These are phyloP conservation scores for Melipona bicolor DNA, from an alignment of 2,888 invertebrate genomes.

Conservation along the genomic window DNA sequence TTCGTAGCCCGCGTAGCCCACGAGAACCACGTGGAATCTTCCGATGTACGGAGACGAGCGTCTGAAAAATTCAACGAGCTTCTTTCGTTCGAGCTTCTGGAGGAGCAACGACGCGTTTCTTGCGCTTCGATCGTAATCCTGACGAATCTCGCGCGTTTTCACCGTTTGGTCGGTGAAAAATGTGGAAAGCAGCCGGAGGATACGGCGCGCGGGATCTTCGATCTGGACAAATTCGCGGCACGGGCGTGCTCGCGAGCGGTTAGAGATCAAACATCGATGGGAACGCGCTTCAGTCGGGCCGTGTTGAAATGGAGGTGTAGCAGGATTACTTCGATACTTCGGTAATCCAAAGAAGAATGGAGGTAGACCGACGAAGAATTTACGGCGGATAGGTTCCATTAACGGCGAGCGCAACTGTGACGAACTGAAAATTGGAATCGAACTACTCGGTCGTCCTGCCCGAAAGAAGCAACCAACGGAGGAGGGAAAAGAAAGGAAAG, in stretches of 20 bases:
- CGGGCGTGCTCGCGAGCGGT: constrained; percentile 10
- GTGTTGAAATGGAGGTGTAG: constrained; percentile 36
- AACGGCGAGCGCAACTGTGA: background rate
- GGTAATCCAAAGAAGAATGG: constrained; percentile 39
- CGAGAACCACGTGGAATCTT: background rate
- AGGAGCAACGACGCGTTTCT: background rate
- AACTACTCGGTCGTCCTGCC: background rate
- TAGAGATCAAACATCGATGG: constrained; percentile 37
- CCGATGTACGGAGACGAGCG: background rate
- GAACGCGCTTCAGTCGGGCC: constrained; percentile 9
- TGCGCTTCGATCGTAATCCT: constrained; percentile 19
- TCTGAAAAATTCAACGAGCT: background rate
- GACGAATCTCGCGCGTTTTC: constrained; percentile 33
- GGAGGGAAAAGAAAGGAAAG: no score
- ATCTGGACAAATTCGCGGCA: constrained; percentile 21
- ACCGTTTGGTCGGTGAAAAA: constrained; percentile 40
- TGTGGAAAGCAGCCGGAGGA: constrained; percentile 23
- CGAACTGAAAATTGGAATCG: constrained; percentile 22
- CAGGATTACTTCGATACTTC: constrained; percentile 40
- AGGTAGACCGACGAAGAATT: constrained; percentile 43
- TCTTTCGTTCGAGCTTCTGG: no score
- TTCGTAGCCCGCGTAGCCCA: background rate
- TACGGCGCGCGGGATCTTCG: constrained; percentile 3
- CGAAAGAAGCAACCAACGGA: background rate
- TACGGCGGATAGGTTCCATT: constrained; percentile 24